Evolutionary conservation across 2,888 invertebrate species (phyloP).

Genomic region (Calameuta idolon): DNA sequence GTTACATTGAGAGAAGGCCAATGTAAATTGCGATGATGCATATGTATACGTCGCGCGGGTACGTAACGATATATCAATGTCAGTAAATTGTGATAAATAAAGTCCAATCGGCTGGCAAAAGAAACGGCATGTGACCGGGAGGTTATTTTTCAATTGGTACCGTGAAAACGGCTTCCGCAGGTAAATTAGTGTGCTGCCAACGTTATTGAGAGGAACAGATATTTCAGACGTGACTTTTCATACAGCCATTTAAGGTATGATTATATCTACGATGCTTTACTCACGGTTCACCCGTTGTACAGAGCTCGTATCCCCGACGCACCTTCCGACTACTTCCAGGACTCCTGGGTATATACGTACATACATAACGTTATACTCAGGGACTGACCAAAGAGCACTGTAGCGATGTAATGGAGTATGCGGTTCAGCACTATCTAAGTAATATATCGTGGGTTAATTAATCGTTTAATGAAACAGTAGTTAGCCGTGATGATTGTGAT

Average conservation of each 20-base stretch:
- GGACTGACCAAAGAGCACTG: slow-evolving; percentile 1
- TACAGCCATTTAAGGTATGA: background rate
- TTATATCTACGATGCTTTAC: background rate
- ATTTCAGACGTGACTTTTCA: background rate
- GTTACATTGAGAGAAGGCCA: slow-evolving; percentile 63
- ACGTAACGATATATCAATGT: slow-evolving; percentile 62
- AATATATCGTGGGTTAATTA: slow-evolving; percentile 63
- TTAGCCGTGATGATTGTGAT: slow-evolving; percentile 63
- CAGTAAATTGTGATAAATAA: slow-evolving; percentile 65
- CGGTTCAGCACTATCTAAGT: slow-evolving; percentile 50
- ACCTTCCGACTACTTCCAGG: background rate
- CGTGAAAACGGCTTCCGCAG: background rate
- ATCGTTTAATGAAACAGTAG: slow-evolving; percentile 65
- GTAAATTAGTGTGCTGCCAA: background rate
- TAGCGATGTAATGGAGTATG: slow-evolving; percentile 23
- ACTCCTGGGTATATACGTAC: background rate
- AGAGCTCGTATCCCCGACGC: background rate
- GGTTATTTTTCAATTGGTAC: slow-evolving; percentile 1
- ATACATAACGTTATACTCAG: background rate
- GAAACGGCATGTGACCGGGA: background rate
- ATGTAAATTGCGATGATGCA: slow-evolving; percentile 63
- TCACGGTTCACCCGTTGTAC: background rate
- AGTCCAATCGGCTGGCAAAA: slow-evolving; percentile 56
- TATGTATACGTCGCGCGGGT: slow-evolving; percentile 50
- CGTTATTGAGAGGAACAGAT: background rate